These are phyloP conservation scores for Isichthys henryi DNA, from an alignment of 2,113 vertebrate genomes.

Conservation along the genomic window DNA sequence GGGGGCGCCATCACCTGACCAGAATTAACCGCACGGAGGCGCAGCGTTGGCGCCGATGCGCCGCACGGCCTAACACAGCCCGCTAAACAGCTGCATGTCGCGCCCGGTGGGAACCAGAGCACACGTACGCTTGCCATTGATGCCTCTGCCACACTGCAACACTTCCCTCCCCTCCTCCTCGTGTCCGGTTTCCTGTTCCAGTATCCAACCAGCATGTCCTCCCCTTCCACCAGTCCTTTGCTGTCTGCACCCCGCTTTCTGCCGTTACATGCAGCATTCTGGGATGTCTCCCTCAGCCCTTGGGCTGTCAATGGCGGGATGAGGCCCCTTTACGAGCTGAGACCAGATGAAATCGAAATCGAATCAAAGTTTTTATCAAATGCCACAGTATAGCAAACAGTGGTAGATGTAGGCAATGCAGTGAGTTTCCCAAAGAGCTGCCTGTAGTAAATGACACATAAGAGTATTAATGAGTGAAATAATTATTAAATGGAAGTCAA, in stretches of 20 bases:
- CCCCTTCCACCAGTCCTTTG: constrained; percentile 34
- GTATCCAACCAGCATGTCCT: neutral
- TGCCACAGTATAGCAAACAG: neutral
- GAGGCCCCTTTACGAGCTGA: neutral
- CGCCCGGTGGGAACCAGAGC: constrained; percentile 56
- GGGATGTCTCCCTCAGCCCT: neutral
- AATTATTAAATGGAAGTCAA: neutral
- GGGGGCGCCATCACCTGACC: constrained; percentile 28
- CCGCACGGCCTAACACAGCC: constrained; percentile 53
- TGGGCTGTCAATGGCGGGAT: neutral
- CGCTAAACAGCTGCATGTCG: constrained; percentile 49
- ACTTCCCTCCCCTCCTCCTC: neutral
- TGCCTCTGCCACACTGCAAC: constrained; percentile 55
- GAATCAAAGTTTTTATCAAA: neutral
- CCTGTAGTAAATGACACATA: neutral
- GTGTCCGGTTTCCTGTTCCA: neutral
- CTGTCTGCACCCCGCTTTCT: neutral
- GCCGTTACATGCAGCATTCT: neutral
- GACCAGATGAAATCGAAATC: neutral
- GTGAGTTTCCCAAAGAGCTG: neutral
- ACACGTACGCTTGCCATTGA: constrained; percentile 91
- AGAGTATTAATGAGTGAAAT: neutral
- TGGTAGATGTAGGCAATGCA: neutral
- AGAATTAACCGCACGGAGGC: constrained; percentile 38
- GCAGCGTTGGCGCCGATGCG: neutral